These are phyloP conservation scores for Archips xylosteana DNA, from an alignment of 2,888 invertebrate species.

Conservation along the genomic window DNA sequence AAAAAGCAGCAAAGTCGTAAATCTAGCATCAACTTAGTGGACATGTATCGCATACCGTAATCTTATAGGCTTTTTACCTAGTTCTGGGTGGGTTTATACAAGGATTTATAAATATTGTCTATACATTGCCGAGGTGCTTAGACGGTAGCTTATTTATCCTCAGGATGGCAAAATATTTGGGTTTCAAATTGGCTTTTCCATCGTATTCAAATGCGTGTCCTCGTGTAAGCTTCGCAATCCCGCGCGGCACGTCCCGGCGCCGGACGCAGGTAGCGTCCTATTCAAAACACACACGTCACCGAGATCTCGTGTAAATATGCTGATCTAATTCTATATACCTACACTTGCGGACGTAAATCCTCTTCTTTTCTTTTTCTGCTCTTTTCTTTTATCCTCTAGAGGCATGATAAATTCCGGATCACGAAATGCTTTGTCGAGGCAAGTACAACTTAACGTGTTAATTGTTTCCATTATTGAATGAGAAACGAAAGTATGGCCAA, in stretches of 20 bases:
- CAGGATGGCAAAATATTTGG: slow-evolving; percentile 46
- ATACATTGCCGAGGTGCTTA: slow-evolving; percentile 12
- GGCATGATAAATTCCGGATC: slow-evolving; percentile 5
- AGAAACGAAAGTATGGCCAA: background rate
- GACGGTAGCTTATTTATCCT: slow-evolving; percentile 22
- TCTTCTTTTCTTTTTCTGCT: slow-evolving; percentile 6
- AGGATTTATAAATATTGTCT: slow-evolving; percentile 24
- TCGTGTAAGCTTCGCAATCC: slow-evolving; percentile 30
- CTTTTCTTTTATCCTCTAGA: slow-evolving; percentile 3
- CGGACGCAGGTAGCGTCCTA: slow-evolving; percentile 18
- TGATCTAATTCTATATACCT: slow-evolving; percentile 25
- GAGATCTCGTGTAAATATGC: slow-evolving; percentile 28
- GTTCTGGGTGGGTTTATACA: background rate
- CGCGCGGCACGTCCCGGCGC: slow-evolving; percentile 10
- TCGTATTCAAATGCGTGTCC: slow-evolving; percentile 44
- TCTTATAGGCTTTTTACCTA: slow-evolving; percentile 11
- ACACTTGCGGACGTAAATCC: slow-evolving; percentile 20
- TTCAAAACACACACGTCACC: slow-evolving; percentile 21
- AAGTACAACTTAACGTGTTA: slow-evolving; percentile 9
- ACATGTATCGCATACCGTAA: slow-evolving; percentile 28
- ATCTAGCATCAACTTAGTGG: slow-evolving; percentile 31
- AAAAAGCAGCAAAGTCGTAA: slow-evolving; percentile 40
- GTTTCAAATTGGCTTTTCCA: slow-evolving; percentile 47
- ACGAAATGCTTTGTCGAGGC: background rate
- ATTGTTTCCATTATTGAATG: slow-evolving; percentile 8